Percentiles rank a stretch among this genome's conserved stretches.
Conservation (phyloP, 2,113 vertebrate species). For the Spea multiplicata region DNA sequence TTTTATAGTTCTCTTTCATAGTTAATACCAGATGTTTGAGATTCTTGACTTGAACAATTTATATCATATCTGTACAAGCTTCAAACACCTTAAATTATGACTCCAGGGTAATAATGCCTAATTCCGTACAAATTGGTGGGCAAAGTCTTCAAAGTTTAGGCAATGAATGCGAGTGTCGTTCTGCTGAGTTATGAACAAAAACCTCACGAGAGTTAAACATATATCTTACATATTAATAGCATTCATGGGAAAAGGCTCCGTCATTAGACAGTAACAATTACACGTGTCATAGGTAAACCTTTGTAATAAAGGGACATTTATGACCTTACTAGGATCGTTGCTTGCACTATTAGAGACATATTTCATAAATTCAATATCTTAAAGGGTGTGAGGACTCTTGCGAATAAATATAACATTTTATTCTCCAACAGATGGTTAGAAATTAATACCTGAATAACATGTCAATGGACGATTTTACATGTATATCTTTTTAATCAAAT, state of each 20-base stretch:
- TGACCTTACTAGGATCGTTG: too few relatives aligned
- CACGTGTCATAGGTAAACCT: not conserved
- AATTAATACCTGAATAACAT: too few relatives aligned
- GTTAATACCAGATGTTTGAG: constrained; percentile 44
- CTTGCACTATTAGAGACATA: too few relatives aligned
- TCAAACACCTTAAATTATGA: constrained; percentile 39
- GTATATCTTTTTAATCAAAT: too few relatives aligned
- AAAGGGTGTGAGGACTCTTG: too few relatives aligned
- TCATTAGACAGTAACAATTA: not conserved
- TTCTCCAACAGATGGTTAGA: too few relatives aligned
- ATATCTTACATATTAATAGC: constrained; percentile 36
- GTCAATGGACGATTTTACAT: too few relatives aligned
- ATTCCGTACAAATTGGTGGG: constrained; percentile 34
- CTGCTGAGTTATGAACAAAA: constrained; percentile 24
- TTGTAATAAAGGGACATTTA: not conserved
- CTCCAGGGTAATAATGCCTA: constrained; percentile 34
- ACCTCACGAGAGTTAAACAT: constrained; percentile 17
- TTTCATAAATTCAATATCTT: too few relatives aligned
- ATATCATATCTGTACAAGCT: constrained; percentile 37
- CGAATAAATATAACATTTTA: too few relatives aligned
- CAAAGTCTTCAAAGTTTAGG: constrained; percentile 51
- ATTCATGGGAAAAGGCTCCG: constrained; percentile 22
- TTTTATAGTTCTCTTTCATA: constrained; percentile 45
- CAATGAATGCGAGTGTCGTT: constrained; percentile 41
- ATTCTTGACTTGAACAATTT: constrained; percentile 53